Evolutionary conservation across 2,113 vertebrate genomes (phyloP).

Genomic region (Lagopus leucura): DNA sequence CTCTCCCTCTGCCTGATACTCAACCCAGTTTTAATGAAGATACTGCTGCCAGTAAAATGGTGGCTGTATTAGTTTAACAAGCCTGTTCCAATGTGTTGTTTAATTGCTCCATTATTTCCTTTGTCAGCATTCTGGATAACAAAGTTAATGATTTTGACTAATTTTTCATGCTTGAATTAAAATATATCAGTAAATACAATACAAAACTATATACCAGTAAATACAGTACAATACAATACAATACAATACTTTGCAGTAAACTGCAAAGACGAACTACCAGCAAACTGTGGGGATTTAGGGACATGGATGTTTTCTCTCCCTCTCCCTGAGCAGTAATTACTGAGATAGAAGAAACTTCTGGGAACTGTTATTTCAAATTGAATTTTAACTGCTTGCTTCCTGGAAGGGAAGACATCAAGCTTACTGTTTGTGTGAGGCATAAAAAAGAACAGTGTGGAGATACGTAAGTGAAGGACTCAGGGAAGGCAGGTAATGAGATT

Average conservation of each 20-base stretch:
- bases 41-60: not conserved
- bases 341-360: slow-evolving; percentile 44
- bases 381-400: slow-evolving; percentile 51
- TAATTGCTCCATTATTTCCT: slow-evolving; percentile 35
- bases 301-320: not conserved
- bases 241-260: no score
- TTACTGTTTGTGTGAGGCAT: not conserved
- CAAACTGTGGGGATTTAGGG: not conserved
- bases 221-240: no score
- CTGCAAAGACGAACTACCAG: not conserved
- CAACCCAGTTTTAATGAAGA: slow-evolving; percentile 21
- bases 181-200: slow-evolving; percentile 48
- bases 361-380: slow-evolving; percentile 15
- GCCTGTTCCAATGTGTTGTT: not conserved
- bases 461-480: not conserved
- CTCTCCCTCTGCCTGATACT: not conserved
- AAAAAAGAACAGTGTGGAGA: not conserved
- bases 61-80: slow-evolving; percentile 24
- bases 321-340: slow-evolving; percentile 41
- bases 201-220: no score
- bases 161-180: slow-evolving; percentile 48
- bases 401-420: not conserved
- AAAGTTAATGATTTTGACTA: slow-evolving; percentile 46
- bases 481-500: not conserved
- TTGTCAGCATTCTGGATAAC: slow-evolving; percentile 23